Evolutionary conservation across 2,888 invertebrate species (phyloP).

Genomic region (Tetheella fluctuosa): DNA sequence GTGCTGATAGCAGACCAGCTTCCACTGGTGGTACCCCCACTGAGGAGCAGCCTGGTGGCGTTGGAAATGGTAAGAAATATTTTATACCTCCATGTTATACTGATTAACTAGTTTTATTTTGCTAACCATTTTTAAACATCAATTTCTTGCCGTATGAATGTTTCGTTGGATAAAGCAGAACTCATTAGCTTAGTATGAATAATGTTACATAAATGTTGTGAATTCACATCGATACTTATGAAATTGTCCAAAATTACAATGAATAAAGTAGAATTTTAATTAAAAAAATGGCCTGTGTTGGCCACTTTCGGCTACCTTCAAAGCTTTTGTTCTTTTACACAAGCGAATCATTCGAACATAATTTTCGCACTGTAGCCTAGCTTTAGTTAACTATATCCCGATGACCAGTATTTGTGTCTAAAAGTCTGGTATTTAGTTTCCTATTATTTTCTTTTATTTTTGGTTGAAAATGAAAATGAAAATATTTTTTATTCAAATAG

Average conservation of each 20-base stretch:
- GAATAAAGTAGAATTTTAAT: not conserved
- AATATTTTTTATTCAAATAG: too few relatives aligned
- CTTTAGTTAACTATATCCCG: not conserved
- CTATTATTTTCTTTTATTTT: slow-evolving; percentile 23
- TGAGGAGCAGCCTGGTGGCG: slow-evolving; percentile 91
- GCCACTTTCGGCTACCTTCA: not conserved
- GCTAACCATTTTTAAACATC: not conserved
- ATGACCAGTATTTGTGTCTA: not conserved
- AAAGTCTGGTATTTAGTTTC: slow-evolving; percentile 14
- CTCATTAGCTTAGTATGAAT: too few relatives aligned
- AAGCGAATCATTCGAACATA: not conserved
- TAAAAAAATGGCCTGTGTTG: not conserved
- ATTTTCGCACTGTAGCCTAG: not conserved
- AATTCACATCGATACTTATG: too few relatives aligned
- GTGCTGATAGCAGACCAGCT: slow-evolving; percentile 94
- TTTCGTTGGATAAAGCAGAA: slow-evolving; percentile 32
- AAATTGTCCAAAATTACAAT: too few relatives aligned
- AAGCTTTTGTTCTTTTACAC: not conserved
- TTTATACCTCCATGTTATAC: not conserved
- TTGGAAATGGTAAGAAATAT: slow-evolving; percentile 83
- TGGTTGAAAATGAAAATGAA: too few relatives aligned
- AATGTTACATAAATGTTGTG: too few relatives aligned
- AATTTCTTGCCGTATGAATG: too few relatives aligned
- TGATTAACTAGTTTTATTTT: not conserved
- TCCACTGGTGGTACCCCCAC: slow-evolving; percentile 91